Base-by-base conservation (phyloP, 2,797 vertebrate species). In the Cottoperca gobio region DNA sequence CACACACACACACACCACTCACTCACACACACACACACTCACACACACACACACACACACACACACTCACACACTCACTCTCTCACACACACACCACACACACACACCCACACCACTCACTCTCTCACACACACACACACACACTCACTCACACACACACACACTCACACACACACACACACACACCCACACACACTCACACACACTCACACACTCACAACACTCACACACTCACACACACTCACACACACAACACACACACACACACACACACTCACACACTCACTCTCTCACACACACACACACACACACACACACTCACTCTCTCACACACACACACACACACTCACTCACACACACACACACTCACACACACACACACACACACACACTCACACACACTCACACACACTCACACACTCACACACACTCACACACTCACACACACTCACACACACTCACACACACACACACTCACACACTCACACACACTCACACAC, bases 221-320 rank as follows among this genome's bases (percentile, higher is more conserved):
- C 55, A 74, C 63, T 58, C 59, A 54, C 14, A 48, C 46, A 33
- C 33, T 33, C 33, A 75, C 42, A 61, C 17, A 52, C 21, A 52
- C 33, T 59, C 19, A 54, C 21, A 45, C 21, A 68, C 45, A 70
- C 23, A 16, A 57, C 55, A 74, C 63, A 58, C 59, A 54, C 14
- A 48, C 46, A 33, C 33, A 33, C 33, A 75, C 42, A 61, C 17
- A 52, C 21, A 52, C 33, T 59, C 19, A 54, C 21, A 45, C 21
- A 68, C 45, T 70, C 23, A n/a, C n/a, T n/a, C n/a, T n/a, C n/a
- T n/a, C 55, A 74, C 63, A 58, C 59, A 54, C 14, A 48, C 46
- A 33, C 33, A 33, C 33, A 75, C 42, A 61, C 17, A 52, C 21
- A 52, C 33, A 59, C 19, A 54, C 21, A 45, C 21, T 68, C 45